phyloP scores from a whole-genome alignment of 1,140 invertebrate species.

The Drosophila subobscura region DNA sequence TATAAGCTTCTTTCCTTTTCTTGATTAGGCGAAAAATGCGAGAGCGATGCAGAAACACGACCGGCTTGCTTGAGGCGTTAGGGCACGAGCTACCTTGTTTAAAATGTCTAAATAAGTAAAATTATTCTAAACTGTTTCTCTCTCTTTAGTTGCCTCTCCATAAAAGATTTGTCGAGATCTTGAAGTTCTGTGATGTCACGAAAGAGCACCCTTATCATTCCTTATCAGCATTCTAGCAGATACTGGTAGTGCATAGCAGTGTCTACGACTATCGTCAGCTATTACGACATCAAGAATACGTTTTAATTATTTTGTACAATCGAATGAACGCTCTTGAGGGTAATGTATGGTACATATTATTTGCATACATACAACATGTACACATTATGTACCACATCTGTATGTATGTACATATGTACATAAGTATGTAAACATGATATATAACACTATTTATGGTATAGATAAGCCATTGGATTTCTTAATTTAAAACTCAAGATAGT shows the following conservation, averaged over 20 bases:
- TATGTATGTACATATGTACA: background rate
- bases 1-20: too few relatives aligned
- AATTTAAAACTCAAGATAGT: constrained; percentile 49
- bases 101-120: too few relatives aligned
- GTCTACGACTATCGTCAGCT: background rate
- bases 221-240: constrained; percentile 19
- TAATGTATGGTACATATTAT: background rate
- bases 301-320: constrained; percentile 46
- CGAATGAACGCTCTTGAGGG: constrained; percentile 27
- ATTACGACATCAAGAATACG: constrained; percentile 27
- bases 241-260: constrained; percentile 11
- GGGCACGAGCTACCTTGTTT: too few relatives aligned
- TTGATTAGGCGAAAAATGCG: too few relatives aligned
- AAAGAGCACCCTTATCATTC: background rate
- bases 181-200: background rate
- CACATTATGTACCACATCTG: background rate
- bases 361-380: too few relatives aligned
- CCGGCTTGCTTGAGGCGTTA: too few relatives aligned
- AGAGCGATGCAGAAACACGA: too few relatives aligned
- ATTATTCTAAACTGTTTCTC: too few relatives aligned
- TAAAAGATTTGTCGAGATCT: background rate
- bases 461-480: constrained; percentile 44
- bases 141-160: background rate
- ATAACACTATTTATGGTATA: background rate
- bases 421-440: too few relatives aligned